These are phyloP conservation scores for Thalpophila matura DNA, from an alignment of 2,888 invertebrate genomes.

Conservation along the genomic window DNA sequence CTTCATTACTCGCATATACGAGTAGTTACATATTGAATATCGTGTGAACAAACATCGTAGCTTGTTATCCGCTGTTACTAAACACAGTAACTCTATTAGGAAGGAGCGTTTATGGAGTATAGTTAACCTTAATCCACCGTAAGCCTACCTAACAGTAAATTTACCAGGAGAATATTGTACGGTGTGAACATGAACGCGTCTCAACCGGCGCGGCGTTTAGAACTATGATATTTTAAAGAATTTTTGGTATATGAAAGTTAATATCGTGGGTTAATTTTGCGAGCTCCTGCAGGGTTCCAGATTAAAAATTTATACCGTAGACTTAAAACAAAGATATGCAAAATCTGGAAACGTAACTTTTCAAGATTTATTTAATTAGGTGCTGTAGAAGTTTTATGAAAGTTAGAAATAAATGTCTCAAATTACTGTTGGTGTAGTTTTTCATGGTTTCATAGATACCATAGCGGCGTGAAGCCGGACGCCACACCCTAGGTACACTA, in stretches of 20 bases:
- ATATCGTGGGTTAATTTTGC: constrained; percentile 69
- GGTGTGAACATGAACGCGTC: constrained; percentile 68
- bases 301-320: constrained; percentile 66
- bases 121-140: constrained; percentile 74
- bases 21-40: constrained; percentile 43
- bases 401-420: too few relatives aligned
- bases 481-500: too few relatives aligned
- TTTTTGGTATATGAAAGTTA: constrained; percentile 59
- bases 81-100: constrained; percentile 65
- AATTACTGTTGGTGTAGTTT: too few relatives aligned
- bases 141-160: constrained; percentile 76
- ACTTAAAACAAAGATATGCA: constrained; percentile 51
- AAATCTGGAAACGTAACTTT: constrained; percentile 47
- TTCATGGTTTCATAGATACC: too few relatives aligned
- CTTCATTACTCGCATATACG: constrained; percentile 35
- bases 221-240: constrained; percentile 52
- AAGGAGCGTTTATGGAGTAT: constrained; percentile 61
- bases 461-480: too few relatives aligned
- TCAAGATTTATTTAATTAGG: neutral
- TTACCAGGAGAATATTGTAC: constrained; percentile 73
- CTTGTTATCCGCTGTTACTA: constrained; percentile 51
- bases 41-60: constrained; percentile 45
- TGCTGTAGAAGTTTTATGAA: neutral
- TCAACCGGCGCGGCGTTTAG: constrained; percentile 45
- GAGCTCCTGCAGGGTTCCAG: constrained; percentile 65